Percentiles rank a stretch among this genome's conserved stretches.
phyloP scores from a whole-genome alignment of 1,140 invertebrate species.

The Pseudoatta argentina region DNA sequence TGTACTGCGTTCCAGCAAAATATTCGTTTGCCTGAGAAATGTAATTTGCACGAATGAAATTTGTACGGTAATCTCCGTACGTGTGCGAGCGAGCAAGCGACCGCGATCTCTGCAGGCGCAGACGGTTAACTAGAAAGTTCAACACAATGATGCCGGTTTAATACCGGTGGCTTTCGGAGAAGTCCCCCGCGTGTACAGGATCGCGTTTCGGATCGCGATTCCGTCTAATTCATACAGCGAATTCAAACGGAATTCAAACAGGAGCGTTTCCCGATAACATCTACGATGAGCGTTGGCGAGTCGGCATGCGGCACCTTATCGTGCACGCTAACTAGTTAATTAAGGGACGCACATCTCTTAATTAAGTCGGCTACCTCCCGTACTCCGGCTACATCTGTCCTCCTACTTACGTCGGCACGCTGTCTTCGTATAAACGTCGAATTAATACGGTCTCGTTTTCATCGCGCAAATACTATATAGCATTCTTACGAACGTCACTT shows the following conservation, averaged over 20 bases:
- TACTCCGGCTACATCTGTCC: neutral
- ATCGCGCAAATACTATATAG: too few relatives aligned
- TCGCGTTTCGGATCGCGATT: slow-evolving; percentile 13
- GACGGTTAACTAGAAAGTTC: slow-evolving; percentile 64
- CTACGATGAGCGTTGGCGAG: slow-evolving; percentile 2
- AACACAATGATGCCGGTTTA: slow-evolving; percentile 64
- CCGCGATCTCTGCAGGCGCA: slow-evolving; percentile 34
- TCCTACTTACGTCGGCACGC: neutral
- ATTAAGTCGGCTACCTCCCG: slow-evolving; percentile 59
- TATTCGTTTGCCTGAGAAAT: slow-evolving; percentile 56
- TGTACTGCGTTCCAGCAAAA: neutral
- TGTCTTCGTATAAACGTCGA: slow-evolving; percentile 12
- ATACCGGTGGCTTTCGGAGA: slow-evolving; percentile 39
- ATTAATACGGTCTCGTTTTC: slow-evolving; percentile 15
- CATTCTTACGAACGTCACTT: neutral
- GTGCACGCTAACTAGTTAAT: slow-evolving; percentile 56
- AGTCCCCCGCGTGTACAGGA: slow-evolving; percentile 24
- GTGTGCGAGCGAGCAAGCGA: slow-evolving; percentile 28
- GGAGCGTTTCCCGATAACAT: slow-evolving; percentile 13
- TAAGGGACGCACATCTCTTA: slow-evolving; percentile 51
- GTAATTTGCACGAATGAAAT: slow-evolving; percentile 58
- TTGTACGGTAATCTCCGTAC: slow-evolving; percentile 54
- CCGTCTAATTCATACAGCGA: slow-evolving; percentile 21
- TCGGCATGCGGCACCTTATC: slow-evolving; percentile 57
- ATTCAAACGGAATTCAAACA: slow-evolving; percentile 37